Evolutionary conservation across 1,140 invertebrate genomes (phyloP), one percentile per base, ranked within the genome.

Genomic region (Sitophilus oryzae): DNA sequence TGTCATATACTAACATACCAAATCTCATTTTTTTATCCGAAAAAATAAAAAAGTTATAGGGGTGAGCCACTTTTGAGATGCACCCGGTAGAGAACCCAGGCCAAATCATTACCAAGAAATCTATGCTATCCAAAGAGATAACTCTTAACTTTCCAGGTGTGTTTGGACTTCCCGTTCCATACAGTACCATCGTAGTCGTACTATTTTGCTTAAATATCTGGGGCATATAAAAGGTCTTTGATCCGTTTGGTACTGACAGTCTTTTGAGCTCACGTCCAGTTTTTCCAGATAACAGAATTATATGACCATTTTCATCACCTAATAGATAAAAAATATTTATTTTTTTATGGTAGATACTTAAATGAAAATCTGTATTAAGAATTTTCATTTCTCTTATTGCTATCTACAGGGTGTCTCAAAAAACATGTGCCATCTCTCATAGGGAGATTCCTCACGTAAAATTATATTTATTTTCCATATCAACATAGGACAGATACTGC

Each of bases 81-180:
- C n/a, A n/a, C n/a, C n/a, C n/a, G n/a, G n/a, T n/a, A n/a, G n/a
- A n/a, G n/a, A n/a, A n/a, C n/a, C n/a, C n/a, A n/a, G n/a, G n/a
- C n/a, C n/a, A n/a, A n/a, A n/a, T n/a, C n/a, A n/a, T 60, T 63
- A 68, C 65, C 57, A 66, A 53, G 52, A 58, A 58, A 42, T 66
- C 66, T 15, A 72, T 25, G 8, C 62, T 52, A 9, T 59, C 42
- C 35, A 69, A 30, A 20, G 61, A 40, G 4, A 61, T 53, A 2
- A 61, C 48, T 45, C 56, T 68, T 10, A 91, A 73, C 44, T 81
- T 81, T 9, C 89, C 88, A 0, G 79, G 74, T 38, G 84, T 79
- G 37, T 83, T 82, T 62, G 87, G 83, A 20, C 85, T 85, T 3
- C 86, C 89, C 0, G 88, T 89, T 14, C 86, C 82, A 64, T 89